phyloP scores from a whole-genome alignment of 92 coral and sea anemone genomes.

The Metridium senile region DNA sequence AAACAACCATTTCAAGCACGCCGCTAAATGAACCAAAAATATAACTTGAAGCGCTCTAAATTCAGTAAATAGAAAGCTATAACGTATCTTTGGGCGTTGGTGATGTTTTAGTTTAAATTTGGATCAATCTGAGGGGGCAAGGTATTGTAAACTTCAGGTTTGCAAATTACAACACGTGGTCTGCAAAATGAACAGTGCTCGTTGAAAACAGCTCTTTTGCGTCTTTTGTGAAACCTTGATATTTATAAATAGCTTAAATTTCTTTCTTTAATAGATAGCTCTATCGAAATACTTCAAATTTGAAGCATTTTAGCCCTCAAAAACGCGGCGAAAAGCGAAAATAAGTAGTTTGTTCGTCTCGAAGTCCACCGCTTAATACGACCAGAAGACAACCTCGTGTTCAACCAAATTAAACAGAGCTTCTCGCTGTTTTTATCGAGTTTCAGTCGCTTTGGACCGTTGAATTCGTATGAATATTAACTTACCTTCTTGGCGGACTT shows the following conservation, averaged over 20 bases:
- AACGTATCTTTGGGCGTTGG: no score
- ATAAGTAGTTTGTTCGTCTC: background rate
- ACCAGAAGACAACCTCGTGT: background rate
- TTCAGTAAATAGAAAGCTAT: background rate
- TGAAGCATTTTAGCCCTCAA: no score
- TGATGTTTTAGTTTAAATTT: no score
- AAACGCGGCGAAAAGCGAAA: background rate
- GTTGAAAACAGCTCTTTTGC: no score
- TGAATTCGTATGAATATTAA: background rate
- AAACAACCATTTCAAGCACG: background rate
- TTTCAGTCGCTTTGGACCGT: background rate
- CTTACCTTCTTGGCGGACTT: conserved; percentile 67
- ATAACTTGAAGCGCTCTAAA: background rate
- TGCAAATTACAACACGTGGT: conserved; percentile 13
- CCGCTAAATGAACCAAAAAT: background rate
- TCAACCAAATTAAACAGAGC: background rate
- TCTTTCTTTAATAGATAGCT: background rate
- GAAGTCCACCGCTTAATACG: background rate
- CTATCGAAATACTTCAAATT: background rate
- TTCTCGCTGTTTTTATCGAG: background rate
- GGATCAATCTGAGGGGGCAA: no score
- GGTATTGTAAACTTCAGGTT: no score
- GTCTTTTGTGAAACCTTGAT: no score
- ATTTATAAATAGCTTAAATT: no score
- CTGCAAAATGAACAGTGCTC: background rate